Conservation (phyloP, 2,888 invertebrate genomes). For the Drosophila anomalata region DNA sequence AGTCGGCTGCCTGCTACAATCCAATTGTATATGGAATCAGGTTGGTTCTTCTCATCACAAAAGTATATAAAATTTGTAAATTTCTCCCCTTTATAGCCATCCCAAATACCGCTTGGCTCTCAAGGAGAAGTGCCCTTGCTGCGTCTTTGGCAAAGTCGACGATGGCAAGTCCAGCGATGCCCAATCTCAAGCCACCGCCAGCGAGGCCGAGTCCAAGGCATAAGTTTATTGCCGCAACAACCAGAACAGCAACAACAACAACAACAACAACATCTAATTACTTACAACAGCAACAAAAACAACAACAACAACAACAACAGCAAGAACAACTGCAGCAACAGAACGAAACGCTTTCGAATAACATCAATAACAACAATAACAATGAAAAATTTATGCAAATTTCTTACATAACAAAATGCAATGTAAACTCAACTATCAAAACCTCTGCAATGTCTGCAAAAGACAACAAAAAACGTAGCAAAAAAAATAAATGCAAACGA, state of each 20-base stretch:
- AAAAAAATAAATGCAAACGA: slow-evolving; percentile 77
- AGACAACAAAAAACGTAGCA: slow-evolving; percentile 59
- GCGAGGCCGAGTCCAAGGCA: slow-evolving; percentile 82
- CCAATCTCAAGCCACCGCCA: slow-evolving; percentile 82
- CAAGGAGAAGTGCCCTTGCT: slow-evolving; percentile 87
- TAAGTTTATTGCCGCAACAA: slow-evolving; percentile 60
- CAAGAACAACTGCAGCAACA: slow-evolving; percentile 55
- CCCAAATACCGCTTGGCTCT: slow-evolving; percentile 87
- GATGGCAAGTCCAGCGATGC: slow-evolving; percentile 82
- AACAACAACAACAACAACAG: slow-evolving; percentile 75
- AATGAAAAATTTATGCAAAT: slow-evolving; percentile 47
- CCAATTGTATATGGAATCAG: slow-evolving; percentile 96
- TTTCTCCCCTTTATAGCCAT: slow-evolving; percentile 83
- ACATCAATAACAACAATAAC: slow-evolving; percentile 51
- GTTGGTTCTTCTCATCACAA: slow-evolving; percentile 82
- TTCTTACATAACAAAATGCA: slow-evolving; percentile 66
- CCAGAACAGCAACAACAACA: slow-evolving; percentile 55
- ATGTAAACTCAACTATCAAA: slow-evolving; percentile 56
- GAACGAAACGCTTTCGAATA: slow-evolving; percentile 48
- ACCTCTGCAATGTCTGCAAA: slow-evolving; percentile 80
- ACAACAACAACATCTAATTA: slow-evolving; percentile 56
- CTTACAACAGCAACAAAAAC: slow-evolving; percentile 56
- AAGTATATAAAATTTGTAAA: not conserved
- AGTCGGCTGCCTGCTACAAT: slow-evolving; percentile 95
- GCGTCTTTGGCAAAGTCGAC: slow-evolving; percentile 82